Evolutionary conservation across 2,888 invertebrate genomes (phyloP).

Genomic region (Hypena proboscidalis): DNA sequence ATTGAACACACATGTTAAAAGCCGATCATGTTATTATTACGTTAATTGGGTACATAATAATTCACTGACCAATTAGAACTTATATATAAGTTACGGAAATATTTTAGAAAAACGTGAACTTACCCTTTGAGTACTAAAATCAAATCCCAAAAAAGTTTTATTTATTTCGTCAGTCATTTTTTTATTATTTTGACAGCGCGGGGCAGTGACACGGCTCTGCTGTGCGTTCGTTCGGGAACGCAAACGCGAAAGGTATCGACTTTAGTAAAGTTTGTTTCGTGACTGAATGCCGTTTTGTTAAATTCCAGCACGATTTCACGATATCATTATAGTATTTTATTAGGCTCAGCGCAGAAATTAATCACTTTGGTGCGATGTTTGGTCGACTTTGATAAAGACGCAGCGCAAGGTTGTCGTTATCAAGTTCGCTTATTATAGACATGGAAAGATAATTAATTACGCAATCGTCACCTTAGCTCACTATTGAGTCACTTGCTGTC

Average conservation of each 20-base stretch:
- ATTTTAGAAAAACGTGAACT: conserved; percentile 41
- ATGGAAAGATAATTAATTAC: conserved; percentile 23
- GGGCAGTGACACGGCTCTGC: conserved; percentile 53
- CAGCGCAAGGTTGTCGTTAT: conserved; percentile 50
- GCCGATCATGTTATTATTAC: too few relatives aligned
- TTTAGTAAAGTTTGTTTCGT: conserved; percentile 58
- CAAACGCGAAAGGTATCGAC: conserved; percentile 40
- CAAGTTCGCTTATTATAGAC: conserved; percentile 22
- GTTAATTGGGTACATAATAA: too few relatives aligned
- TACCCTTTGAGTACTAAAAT: conserved; percentile 95
- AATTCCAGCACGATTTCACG: conserved; percentile 60
- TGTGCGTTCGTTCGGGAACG: conserved; percentile 61
- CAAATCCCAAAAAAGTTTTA: conserved; percentile 91
- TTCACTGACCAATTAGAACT: too few relatives aligned
- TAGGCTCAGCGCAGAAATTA: conserved; percentile 47
- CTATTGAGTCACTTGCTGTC: neutral
- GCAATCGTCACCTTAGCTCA: conserved; percentile 14
- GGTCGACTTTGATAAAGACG: conserved; percentile 48
- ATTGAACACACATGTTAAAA: too few relatives aligned
- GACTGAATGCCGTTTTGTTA: conserved; percentile 59
- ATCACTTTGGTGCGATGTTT: conserved; percentile 45
- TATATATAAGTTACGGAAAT: too few relatives aligned
- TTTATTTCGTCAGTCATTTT: conserved; percentile 74
- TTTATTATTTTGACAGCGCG: conserved; percentile 66
- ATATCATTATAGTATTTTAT: conserved; percentile 56